Evolutionary conservation across 1,140 invertebrate species (phyloP).

Genomic region (Procambarus clarkii): DNA sequence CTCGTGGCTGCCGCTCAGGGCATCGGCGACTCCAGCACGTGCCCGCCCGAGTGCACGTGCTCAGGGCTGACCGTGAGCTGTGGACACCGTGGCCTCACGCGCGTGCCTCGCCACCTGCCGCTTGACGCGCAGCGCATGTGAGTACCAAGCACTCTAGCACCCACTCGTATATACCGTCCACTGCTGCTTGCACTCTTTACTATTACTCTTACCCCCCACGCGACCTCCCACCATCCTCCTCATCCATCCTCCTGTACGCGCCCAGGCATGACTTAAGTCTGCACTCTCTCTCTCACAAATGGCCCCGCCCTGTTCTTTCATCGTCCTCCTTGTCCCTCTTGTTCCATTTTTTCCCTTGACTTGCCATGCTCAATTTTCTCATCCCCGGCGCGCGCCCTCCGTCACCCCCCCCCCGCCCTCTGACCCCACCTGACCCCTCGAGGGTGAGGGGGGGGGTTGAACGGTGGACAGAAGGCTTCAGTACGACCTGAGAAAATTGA

Average conservation of each 20-base stretch:
- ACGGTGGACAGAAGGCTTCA: too few species aligned
- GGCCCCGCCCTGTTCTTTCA: too few species aligned
- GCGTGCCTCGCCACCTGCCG: conserved; percentile 86
- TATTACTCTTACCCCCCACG: too few species aligned
- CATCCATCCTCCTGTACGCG: background rate
- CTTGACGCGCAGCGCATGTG: conserved; percentile 87
- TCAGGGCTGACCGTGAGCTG: conserved; percentile 86
- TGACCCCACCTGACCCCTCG: too few species aligned
- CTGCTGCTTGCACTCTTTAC: background rate
- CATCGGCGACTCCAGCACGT: conserved; percentile 77
- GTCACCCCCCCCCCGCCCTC: too few species aligned
- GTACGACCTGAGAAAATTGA: too few species aligned
- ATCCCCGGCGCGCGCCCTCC: too few species aligned
- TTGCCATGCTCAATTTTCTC: too few species aligned
- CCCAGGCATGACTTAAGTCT: background rate
- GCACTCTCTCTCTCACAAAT: too few species aligned
- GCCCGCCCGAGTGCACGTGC: conserved; percentile 88
- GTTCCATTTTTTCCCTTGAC: too few species aligned
- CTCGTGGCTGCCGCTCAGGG: background rate
- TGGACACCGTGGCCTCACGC: conserved; percentile 85
- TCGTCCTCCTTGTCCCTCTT: too few species aligned
- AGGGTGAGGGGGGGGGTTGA: too few species aligned
- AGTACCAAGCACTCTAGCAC: conserved; percentile 78
- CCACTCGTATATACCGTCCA: background rate
- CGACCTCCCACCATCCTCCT: background rate